Percentiles rank a stretch among this genome's conserved stretches.
Conservation (phyloP, 2,797 vertebrate species). For the Cheirogaleus major region DNA sequence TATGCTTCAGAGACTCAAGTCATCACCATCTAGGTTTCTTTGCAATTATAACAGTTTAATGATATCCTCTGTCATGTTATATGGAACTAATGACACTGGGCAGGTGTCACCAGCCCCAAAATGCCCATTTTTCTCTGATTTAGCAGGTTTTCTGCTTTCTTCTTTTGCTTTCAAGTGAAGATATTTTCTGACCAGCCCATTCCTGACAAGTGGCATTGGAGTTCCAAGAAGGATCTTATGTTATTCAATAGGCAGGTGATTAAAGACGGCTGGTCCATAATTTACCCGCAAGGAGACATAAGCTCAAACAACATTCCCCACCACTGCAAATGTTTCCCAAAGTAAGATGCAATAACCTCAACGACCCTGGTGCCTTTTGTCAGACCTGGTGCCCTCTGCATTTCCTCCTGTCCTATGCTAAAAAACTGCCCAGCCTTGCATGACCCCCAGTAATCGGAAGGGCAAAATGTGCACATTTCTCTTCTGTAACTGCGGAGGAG, state of each 20-base stretch:
- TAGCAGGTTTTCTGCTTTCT: not conserved
- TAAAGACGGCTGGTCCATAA: not conserved
- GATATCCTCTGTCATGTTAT: not conserved
- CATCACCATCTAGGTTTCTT: fast-evolving
- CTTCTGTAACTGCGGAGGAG: not conserved
- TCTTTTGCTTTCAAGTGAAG: not conserved
- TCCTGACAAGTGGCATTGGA: not conserved
- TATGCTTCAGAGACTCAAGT: not conserved
- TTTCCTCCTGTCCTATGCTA: not conserved
- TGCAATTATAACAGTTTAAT: fast-evolving
- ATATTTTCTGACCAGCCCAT: not conserved
- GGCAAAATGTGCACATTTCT: not conserved
- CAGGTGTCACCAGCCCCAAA: not conserved
- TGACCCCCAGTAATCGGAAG: not conserved
- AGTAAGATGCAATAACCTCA: not conserved
- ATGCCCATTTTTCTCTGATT: not conserved
- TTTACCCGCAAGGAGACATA: not conserved
- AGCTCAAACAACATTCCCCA: not conserved
- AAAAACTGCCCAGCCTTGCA: not conserved
- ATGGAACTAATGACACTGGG: not conserved
- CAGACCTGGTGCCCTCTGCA: not conserved
- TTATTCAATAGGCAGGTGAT: not conserved
- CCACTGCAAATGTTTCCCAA: not conserved
- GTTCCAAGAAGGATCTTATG: not conserved
- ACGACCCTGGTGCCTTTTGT: not conserved